Evolutionary conservation across 2,797 vertebrate genomes (phyloP), one percentile per base, ranked within the genome.

Genomic region (Synaphobranchus kaupii): DNA sequence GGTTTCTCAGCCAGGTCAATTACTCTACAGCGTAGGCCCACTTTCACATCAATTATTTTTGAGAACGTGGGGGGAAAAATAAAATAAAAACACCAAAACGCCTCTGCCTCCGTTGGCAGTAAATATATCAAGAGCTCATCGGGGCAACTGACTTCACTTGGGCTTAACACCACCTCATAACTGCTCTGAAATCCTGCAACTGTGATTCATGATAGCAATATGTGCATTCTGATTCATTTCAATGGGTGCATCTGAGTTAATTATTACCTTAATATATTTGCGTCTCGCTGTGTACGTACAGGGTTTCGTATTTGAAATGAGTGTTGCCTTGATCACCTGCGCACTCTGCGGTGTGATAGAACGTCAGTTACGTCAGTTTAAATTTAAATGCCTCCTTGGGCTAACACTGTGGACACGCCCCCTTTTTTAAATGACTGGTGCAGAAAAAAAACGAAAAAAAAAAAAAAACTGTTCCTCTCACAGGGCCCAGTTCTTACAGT

Each of bases 21-120:
- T 9, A 44, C 6, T 52, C 20, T n/a, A 10, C 48, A 31, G 63
- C 66, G 3, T 56, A 5, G 20, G 84, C 44, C 48, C 39, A 71
- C 63, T 85, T 85, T 73, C 66, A 71, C 17, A 73, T 52, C 9
- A 52, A 85, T 85, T 85, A 85, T 85, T 73, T 85, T 13, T 39
- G 54, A 71, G 47, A 66, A 60, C 12, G 25, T 31, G 34, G 60
- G 47, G 58, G 39, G 39, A 39, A 39, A 39, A 39, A 39, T 39
- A 39, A 39, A 48, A 68, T 28, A 3, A 22, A 50, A 20, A 60
- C 58, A 85, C 48, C 2, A 28, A n/a, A 48, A 39, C 47, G 20
- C 34, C 47, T 31, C 39, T 68, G 47, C 39, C 73, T 78, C 5
- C 73, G 2, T 20, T 1, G 12, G 68, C 68, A 73, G 28, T 34